Percentiles rank a stretch among this genome's conserved stretches.
Evolutionary conservation across 1,140 invertebrate species (phyloP).

Genomic region (Neodiprion fabricii): DNA sequence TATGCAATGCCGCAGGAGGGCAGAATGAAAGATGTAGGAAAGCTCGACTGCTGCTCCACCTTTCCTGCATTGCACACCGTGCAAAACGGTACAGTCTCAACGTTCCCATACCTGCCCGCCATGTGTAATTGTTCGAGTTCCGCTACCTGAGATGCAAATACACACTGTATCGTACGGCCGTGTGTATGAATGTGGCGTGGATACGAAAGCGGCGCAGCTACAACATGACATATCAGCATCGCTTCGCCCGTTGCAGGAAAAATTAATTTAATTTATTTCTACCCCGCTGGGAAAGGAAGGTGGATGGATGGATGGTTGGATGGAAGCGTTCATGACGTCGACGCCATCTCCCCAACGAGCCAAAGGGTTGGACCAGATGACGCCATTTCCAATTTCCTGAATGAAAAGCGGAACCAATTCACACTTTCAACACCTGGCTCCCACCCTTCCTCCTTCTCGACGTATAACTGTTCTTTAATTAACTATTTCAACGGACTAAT

Average conservation of each 20-base stretch:
- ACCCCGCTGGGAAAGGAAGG: conserved; percentile 37
- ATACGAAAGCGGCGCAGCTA: conserved; percentile 22
- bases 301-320: not conserved
- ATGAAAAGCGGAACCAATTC: conserved; percentile 50
- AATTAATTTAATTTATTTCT: conserved; percentile 42
- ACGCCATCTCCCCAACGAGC: conserved; percentile 25
- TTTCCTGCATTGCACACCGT: not conserved
- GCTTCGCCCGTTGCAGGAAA: conserved; percentile 21
- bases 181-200: conserved; percentile 2
- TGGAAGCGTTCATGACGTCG: not conserved
- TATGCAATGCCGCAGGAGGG: conserved; percentile 30
- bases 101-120: not conserved
- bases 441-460: conserved; percentile 8
- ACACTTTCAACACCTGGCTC: conserved; percentile 50
- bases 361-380: conserved; percentile 57
- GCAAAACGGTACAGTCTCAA: not conserved
- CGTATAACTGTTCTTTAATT: conserved; percentile 10
- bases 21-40: not conserved
- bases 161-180: conserved; percentile 6
- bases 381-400: conserved; percentile 56
- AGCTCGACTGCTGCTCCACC: not conserved
- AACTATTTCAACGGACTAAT: not conserved
- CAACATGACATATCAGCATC: conserved; percentile 33
- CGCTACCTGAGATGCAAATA: conserved; percentile 42
- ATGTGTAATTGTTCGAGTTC: conserved; percentile 25